Base-by-base conservation (phyloP, 2,888 invertebrate genomes). In the Tuta absoluta region DNA sequence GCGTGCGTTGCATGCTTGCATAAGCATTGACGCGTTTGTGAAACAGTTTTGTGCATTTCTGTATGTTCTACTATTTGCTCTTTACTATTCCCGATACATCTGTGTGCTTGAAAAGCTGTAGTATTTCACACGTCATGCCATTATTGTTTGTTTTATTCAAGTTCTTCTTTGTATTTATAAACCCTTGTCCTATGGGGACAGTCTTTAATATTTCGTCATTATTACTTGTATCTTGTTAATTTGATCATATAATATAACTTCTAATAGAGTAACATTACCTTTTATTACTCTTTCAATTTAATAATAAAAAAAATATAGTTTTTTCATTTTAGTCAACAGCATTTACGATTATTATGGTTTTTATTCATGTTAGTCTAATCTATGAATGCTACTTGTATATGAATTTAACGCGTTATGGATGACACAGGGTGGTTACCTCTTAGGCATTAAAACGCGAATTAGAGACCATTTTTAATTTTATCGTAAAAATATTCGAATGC, bases 351-450 rank as follows among this genome's bases (percentile, higher is more conserved):
- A 28, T 28, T 28, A 28, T 28, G 4, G 12, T 17, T 45, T 45
- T 24, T 23, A 23, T 23, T 59, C 11, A 48, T 1, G 1, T 49
- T 4, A 17, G 33, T 61, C 23, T n/a, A 17, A 23, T n/a, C 28
- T 60, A 41, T 21, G 19, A 21, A 65, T 73, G 68, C 69, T 73
- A 71, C 67, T 65, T 79, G 75, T 73, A 80, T 74, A 75, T 85
- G 83, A 84, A 84, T 82, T 78, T 72, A 77, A 80, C 79, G 79
- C 83, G 80, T 86, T 84, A 87, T 89, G 89, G 89, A 87, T 86
- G 78, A 86, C 78, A 90, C 91, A 91, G 91, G 91, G 91, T 91
- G 87, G 82, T 82, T 75, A 79, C 81, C 80, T 83, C 80, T 79
- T 90, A 90, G 87, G 84, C 87, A 87, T 87, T 81, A 75, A 79